Evolutionary conservation across 2,888 invertebrate genomes (phyloP).

Genomic region (Lydus trimaculatus): DNA sequence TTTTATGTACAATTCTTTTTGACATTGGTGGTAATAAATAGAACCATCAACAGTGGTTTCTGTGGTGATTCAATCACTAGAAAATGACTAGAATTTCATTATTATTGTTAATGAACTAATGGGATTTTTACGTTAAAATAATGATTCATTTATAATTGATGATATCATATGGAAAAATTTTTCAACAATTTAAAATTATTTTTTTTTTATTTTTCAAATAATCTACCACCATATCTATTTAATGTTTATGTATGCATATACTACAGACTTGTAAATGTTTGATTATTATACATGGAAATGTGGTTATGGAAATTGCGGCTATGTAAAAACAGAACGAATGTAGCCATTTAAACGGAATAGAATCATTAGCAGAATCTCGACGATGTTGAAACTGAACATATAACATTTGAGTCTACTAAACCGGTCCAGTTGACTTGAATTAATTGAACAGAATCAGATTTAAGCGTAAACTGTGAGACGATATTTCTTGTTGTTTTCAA

Average conservation of each 20-base stretch:
- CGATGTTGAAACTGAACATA: constrained; percentile 12
- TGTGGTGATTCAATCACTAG: constrained; percentile 30
- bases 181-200: background rate
- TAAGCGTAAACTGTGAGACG: constrained; percentile 9
- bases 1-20: constrained; percentile 20
- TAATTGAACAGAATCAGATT: constrained; percentile 33
- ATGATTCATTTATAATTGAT: background rate
- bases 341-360: constrained; percentile 37
- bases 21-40: constrained; percentile 26
- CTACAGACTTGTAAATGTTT: constrained; percentile 23
- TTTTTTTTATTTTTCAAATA: background rate
- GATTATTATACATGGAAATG: constrained; percentile 36
- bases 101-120: constrained; percentile 3
- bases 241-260: background rate
- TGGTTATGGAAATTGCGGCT: constrained; percentile 38
- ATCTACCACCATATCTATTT: background rate
- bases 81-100: constrained; percentile 26
- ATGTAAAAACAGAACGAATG: constrained; percentile 38
- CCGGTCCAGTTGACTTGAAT: constrained; percentile 33
- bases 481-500: constrained; percentile 4
- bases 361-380: constrained; percentile 41
- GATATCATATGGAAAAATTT: background rate
- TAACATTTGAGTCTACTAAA: constrained; percentile 19
- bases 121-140: background rate
- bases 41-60: constrained; percentile 19